Percentiles rank a stretch among this genome's conserved stretches.
These are phyloP conservation scores for Tyria jacobaeae DNA, from an alignment of 2,888 invertebrate species.

Conservation along the genomic window DNA sequence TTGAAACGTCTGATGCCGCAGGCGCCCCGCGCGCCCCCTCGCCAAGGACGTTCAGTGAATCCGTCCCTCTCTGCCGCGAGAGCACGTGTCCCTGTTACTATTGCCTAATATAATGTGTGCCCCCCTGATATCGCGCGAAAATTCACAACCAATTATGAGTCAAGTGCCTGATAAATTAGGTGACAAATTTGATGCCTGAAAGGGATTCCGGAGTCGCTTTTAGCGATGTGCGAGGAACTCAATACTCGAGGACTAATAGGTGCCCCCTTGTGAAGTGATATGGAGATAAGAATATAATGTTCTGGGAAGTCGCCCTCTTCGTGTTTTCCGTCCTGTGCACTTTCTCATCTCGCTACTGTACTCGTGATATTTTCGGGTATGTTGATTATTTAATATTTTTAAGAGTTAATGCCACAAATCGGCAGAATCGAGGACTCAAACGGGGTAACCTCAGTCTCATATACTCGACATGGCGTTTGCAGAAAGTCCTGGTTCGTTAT, in stretches of 20 bases:
- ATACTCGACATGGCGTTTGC: conserved; percentile 36
- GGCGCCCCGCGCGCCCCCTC: conserved; percentile 85
- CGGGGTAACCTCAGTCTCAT: conserved; percentile 49
- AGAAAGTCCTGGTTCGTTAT: conserved; percentile 66
- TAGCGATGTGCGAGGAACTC: conserved; percentile 75
- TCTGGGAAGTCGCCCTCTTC: conserved; percentile 75
- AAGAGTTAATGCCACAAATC: conserved; percentile 34
- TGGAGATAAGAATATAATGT: conserved; percentile 81
- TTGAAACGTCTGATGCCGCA: conserved; percentile 87
- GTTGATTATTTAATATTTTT: conserved; percentile 41
- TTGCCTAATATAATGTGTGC: conserved; percentile 85
- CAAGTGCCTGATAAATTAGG: conserved; percentile 84
- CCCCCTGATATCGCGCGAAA: conserved; percentile 83
- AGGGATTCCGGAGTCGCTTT: conserved; percentile 73
- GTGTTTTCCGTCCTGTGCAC: conserved; percentile 81
- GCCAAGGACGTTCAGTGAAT: conserved; percentile 87
- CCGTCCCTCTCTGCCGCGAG: conserved; percentile 86
- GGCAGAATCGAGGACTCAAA: conserved; percentile 31
- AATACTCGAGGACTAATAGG: conserved; percentile 76
- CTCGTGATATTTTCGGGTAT: conserved; percentile 74
- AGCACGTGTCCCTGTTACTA: conserved; percentile 86
- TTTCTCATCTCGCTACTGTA: conserved; percentile 73
- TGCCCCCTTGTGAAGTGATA: conserved; percentile 80
- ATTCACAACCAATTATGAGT: conserved; percentile 85
- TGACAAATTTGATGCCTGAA: conserved; percentile 82